Percentiles rank a stretch among this genome's conserved stretches.
Conservation (phyloP, 2,113 vertebrate genomes). For the Syngnathus scovelli region DNA sequence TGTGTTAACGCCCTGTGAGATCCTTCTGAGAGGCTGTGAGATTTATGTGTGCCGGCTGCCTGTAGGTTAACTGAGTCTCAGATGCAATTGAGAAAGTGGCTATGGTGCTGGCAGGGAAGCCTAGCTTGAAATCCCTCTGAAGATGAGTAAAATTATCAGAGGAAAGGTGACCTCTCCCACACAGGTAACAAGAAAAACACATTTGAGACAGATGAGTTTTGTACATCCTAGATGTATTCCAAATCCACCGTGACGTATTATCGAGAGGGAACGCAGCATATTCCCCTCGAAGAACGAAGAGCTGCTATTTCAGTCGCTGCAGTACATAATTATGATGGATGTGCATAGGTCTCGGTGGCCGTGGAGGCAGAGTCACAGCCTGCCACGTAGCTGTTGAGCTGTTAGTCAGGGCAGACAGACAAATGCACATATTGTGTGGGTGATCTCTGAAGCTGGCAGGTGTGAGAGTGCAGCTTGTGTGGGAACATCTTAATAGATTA, state of each 20-base stretch:
- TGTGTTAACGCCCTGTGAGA: slow-evolving; percentile 7
- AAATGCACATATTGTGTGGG: slow-evolving; percentile 53
- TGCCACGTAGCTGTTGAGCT: slow-evolving; percentile 47
- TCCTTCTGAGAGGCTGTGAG: slow-evolving; percentile 7
- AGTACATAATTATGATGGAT: slow-evolving; percentile 65
- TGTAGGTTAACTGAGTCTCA: slow-evolving; percentile 42
- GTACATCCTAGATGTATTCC: slow-evolving; percentile 10
- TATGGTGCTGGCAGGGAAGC: slow-evolving; percentile 22
- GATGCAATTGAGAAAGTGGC: slow-evolving; percentile 44
- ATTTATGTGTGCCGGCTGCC: slow-evolving; percentile 35
- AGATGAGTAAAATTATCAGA: slow-evolving; percentile 43
- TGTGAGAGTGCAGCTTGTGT: slow-evolving; percentile 36
- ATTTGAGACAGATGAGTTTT: slow-evolving; percentile 21
- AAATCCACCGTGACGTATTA: slow-evolving; percentile 19
- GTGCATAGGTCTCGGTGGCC: slow-evolving; percentile 49
- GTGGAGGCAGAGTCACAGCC: slow-evolving; percentile 36
- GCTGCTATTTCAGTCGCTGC: slow-evolving; percentile 57
- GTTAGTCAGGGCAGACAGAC: slow-evolving; percentile 54
- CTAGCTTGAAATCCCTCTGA: slow-evolving; percentile 29
- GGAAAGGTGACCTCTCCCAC: slow-evolving; percentile 36
- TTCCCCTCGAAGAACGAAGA: slow-evolving; percentile 40
- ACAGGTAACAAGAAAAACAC: slow-evolving; percentile 21
- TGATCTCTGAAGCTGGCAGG: slow-evolving; percentile 53
- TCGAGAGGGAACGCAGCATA: slow-evolving; percentile 35
- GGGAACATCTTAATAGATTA: slow-evolving; percentile 41